Evolutionary conservation across 2,888 invertebrate genomes (phyloP).

Genomic region (Cheilosia urbana): DNA sequence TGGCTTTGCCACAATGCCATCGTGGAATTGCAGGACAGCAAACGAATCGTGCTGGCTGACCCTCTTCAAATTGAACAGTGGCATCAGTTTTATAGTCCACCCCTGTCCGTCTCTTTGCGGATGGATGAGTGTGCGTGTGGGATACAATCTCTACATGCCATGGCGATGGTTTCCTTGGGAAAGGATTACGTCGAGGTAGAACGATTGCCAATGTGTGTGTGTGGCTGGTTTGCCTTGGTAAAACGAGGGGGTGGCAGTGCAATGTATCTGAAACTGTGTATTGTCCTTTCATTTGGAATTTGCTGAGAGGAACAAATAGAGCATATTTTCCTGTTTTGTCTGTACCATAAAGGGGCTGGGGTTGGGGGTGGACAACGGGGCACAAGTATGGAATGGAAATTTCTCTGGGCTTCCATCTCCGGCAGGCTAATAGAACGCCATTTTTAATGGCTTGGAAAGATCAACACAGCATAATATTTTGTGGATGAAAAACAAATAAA

Average conservation of each 20-base stretch:
- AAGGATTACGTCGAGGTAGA: constrained; percentile 71
- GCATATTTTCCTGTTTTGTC: constrained; percentile 73
- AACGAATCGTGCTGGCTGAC: constrained; percentile 70
- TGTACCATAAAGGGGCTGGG: constrained; percentile 29
- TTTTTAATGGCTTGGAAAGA: constrained; percentile 67
- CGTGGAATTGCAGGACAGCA: constrained; percentile 69
- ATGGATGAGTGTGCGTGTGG: constrained; percentile 15
- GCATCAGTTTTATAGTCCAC: constrained; percentile 73
- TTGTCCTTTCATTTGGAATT: constrained; percentile 69
- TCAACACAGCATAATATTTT: constrained; percentile 54
- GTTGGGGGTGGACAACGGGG: background rate
- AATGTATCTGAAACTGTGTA: constrained; percentile 56
- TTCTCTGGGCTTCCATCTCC: constrained; percentile 46
- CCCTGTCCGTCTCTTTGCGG: constrained; percentile 20
- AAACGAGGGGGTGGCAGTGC: constrained; percentile 59
- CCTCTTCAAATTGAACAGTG: constrained; percentile 75
- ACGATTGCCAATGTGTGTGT: constrained; percentile 64
- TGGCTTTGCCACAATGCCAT: constrained; percentile 54
- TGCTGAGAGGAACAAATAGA: constrained; percentile 67
- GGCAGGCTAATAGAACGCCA: constrained; percentile 55
- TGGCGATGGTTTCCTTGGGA: constrained; percentile 29
- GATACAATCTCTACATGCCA: constrained; percentile 12
- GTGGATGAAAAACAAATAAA: constrained; percentile 21
- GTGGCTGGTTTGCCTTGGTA: constrained; percentile 36
- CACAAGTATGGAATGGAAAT: constrained; percentile 22